These are phyloP conservation scores for Eupelmus urozonus DNA, from an alignment of 2,888 invertebrate genomes.

Conservation along the genomic window DNA sequence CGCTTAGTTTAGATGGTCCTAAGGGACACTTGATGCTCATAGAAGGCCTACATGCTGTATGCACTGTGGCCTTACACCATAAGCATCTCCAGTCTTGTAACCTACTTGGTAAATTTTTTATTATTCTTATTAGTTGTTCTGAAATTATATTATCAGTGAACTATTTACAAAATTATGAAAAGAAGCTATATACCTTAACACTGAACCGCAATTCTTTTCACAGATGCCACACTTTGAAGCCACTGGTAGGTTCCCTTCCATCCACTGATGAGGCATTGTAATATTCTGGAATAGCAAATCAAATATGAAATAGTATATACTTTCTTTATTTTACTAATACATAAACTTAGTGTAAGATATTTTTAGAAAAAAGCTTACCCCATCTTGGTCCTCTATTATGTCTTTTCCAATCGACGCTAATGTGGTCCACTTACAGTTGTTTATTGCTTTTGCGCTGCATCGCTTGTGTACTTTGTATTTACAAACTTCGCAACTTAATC, in stretches of 20 bases:
- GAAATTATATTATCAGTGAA: background rate
- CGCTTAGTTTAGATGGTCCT: conserved; percentile 92
- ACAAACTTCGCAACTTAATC: conserved; percentile 97
- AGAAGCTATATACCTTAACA: conserved; percentile 88
- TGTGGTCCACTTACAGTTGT: conserved; percentile 98
- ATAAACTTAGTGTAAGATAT: background rate
- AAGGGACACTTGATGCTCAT: conserved; percentile 89
- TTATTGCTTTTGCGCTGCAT: conserved; percentile 94
- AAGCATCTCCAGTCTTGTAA: conserved; percentile 97
- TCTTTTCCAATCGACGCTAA: conserved; percentile 96
- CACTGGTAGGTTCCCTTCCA: conserved; percentile 97
- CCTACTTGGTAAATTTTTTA: conserved; percentile 77
- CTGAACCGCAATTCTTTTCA: conserved; percentile 97
- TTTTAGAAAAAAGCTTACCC: conserved; percentile 80
- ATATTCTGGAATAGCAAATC: conserved; percentile 81
- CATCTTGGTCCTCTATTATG: conserved; percentile 94
- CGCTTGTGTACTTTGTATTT: conserved; percentile 98
- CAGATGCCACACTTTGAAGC: conserved; percentile 95
- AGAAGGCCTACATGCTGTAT: conserved; percentile 92
- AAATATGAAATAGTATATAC: background rate
- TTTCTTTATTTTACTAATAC: background rate
- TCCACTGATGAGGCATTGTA: conserved; percentile 98
- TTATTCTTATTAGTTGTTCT: conserved; percentile 28
- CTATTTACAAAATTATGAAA: background rate
- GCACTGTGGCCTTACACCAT: conserved; percentile 96